Evolutionary conservation across 1,140 invertebrate genomes (phyloP), one percentile per base, ranked within the genome.

Genomic region (Psix sp.): DNA sequence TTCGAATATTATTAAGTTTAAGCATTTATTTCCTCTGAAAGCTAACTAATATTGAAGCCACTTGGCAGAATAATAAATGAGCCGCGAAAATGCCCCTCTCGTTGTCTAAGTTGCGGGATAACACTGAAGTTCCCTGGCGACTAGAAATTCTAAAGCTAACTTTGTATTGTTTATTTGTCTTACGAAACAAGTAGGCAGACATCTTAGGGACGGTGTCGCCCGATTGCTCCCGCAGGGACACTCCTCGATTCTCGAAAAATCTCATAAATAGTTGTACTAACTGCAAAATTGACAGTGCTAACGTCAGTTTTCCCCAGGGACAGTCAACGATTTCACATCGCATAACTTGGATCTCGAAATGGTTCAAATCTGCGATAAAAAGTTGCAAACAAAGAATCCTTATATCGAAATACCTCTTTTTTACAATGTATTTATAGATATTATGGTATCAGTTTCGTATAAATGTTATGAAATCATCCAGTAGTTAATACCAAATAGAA

Each of bases 1-100:
- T n/a, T n/a, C n/a, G n/a, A n/a, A n/a, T n/a, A n/a, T n/a, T n/a
- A n/a, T n/a, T n/a, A n/a, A n/a, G n/a, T n/a, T n/a, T n/a, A n/a
- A n/a, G n/a, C n/a, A n/a, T n/a, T n/a, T n/a, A n/a, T n/a, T n/a
- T n/a, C n/a, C n/a, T n/a, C n/a, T n/a, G n/a, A n/a, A 62, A 72
- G 16, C 33, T 59, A 48, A 72, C 63, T 72, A 57, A 72, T 57
- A 49, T 57, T 10, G n/a, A 31, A 70, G 16, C 35, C 18, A 48
- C 68, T 43, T 71, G 68, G 62, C 73, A 68, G 82, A 84, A 83
- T 84, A 84, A 82, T 83, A 84, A 83, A 84, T 79, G 81, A 84
- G 80, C 81, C 81, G 81, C 65, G 68, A 84, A 83, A 82, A 83
- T 77, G 76, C n/a, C 43, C 38, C 68, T 57, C 73, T 77, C 73